These are phyloP conservation scores for Geophilus truncorum DNA, from an alignment of 2,888 invertebrate species.

Conservation along the genomic window DNA sequence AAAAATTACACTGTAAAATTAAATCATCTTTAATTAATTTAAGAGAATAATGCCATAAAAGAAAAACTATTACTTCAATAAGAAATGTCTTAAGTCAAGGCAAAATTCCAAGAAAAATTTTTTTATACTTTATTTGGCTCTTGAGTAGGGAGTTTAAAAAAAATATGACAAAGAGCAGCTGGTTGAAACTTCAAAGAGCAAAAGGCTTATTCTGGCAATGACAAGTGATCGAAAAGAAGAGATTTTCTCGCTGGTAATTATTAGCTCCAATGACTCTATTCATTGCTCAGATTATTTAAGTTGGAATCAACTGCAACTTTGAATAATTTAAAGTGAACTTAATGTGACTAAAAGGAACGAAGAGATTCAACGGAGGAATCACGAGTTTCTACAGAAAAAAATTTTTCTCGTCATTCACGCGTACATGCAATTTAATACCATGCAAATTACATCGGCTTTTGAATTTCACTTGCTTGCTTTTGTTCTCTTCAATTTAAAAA, in stretches of 20 bases:
- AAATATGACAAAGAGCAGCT: neutral
- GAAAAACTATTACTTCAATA: no score
- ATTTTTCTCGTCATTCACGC: neutral
- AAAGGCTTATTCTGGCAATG: neutral
- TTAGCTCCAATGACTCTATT: neutral
- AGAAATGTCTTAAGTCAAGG: no score
- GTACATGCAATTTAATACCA: neutral
- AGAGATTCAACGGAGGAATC: neutral
- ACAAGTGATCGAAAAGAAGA: neutral
- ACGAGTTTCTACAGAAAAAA: no score
- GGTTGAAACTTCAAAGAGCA: neutral
- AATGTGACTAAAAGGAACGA: neutral
- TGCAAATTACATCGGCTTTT: neutral
- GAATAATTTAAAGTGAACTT: neutral
- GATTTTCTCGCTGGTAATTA: neutral
- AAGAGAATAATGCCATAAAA: no score
- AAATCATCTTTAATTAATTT: no score
- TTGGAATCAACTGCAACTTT: neutral
- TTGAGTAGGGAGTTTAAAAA: neutral
- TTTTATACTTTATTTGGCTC: neutral
- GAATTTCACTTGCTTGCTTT: neutral
- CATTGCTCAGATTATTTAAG: neutral
- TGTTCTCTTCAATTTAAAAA: neutral
- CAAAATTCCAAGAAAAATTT: neutral
- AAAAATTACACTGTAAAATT: no score